These are phyloP conservation scores for Sialia sialis DNA, from an alignment of 2,113 vertebrate species.

Conservation along the genomic window DNA sequence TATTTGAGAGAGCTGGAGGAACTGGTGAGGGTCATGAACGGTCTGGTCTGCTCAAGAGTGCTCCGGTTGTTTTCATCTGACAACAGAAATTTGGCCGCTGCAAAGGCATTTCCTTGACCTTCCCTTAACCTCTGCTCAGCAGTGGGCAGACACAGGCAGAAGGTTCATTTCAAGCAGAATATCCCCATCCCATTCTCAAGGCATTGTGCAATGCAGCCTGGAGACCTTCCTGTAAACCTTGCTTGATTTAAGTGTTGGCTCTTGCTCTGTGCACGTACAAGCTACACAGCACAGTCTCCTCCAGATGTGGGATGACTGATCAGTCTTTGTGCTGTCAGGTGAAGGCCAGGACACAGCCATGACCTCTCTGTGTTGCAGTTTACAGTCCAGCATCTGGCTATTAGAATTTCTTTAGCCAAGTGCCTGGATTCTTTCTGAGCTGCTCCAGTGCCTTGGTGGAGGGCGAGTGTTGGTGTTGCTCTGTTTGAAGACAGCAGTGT, in stretches of 20 bases:
- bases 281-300: background rate
- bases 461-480: background rate
- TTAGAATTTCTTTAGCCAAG: background rate
- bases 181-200: background rate
- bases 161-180: conserved; percentile 1
- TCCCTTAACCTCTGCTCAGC: conserved; percentile 21
- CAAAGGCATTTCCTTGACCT: conserved; percentile 30
- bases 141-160: background rate
- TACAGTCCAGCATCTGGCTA: background rate
- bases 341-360: background rate
- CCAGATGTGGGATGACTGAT: background rate
- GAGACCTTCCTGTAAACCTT: background rate
- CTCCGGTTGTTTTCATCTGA: background rate
- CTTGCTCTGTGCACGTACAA: background rate
- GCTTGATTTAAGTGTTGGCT: background rate
- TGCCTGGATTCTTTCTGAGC: background rate
- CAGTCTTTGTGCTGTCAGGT: background rate
- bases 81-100: background rate
- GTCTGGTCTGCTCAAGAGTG: background rate
- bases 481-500: background rate
- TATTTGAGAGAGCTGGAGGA: background rate
- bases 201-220: background rate
- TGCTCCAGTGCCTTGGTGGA: background rate
- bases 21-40: background rate
- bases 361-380: background rate